Evolutionary conservation across 2,797 vertebrate species (phyloP).

Genomic region (Intellagama lesueurii): DNA sequence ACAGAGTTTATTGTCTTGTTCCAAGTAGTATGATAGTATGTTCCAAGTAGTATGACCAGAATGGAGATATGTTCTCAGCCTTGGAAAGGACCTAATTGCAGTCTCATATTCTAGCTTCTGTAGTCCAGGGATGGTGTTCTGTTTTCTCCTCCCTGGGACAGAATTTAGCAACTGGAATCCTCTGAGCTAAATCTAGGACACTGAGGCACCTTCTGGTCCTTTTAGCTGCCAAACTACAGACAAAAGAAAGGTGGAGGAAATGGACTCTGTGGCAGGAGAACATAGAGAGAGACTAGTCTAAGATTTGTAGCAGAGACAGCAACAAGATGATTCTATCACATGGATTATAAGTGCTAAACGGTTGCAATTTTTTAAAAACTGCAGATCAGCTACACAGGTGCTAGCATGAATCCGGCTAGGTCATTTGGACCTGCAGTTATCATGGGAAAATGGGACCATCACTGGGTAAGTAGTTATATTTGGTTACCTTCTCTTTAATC

Average conservation of each 20-base stretch:
- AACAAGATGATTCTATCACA: neutral
- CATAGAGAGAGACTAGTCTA: neutral
- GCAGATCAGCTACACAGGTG: slow-evolving; percentile 94
- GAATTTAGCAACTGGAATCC: neutral
- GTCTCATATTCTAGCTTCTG: neutral
- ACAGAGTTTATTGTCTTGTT: too few relatives aligned
- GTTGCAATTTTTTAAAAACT: slow-evolving; percentile 32
- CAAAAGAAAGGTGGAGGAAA: neutral
- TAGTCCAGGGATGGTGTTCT: too few relatives aligned
- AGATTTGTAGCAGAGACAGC: neutral
- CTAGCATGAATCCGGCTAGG: slow-evolving; percentile 97
- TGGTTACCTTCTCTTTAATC: slow-evolving; percentile 12
- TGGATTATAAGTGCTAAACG: neutral
- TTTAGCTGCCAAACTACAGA: neutral
- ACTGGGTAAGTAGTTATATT: slow-evolving; percentile 87
- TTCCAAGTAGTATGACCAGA: neutral
- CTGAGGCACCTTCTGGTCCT: too few relatives aligned
- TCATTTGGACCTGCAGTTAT: slow-evolving; percentile 94
- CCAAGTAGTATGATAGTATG: neutral
- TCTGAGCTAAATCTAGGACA: neutral
- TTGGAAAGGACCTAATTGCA: neutral
- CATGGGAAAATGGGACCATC: slow-evolving; percentile 89
- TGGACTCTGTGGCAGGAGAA: neutral
- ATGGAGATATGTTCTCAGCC: too few relatives aligned
- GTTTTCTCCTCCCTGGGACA: neutral